A percentile compares a stretch with the other conserved stretches of the same genome.
Evolutionary conservation across 2,797 vertebrate genomes (phyloP).

Genomic region (Sebastes baramenuke): DNA sequence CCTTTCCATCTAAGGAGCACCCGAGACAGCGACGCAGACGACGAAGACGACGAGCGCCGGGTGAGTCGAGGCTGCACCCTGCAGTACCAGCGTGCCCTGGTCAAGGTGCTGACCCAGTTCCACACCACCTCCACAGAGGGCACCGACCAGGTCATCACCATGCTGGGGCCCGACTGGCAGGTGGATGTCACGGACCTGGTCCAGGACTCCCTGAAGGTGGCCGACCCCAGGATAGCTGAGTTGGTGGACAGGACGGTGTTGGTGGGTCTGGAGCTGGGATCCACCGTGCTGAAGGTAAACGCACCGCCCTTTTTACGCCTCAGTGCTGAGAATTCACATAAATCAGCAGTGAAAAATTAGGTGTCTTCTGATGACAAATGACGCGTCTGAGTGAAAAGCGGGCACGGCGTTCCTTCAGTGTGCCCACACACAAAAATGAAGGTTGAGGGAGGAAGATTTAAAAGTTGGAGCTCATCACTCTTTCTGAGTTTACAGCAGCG

Average conservation of each 20-base stretch:
- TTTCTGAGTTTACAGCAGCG: conserved; percentile 8
- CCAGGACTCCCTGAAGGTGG: conserved; percentile 93
- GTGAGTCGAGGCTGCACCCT: conserved; percentile 93
- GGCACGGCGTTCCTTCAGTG: background rate
- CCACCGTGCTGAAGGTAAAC: conserved; percentile 90
- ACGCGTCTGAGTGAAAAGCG: background rate
- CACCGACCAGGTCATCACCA: conserved; percentile 94
- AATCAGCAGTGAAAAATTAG: background rate
- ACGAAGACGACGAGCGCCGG: conserved; percentile 90
- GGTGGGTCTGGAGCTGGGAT: conserved; percentile 92
- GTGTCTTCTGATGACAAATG: conserved; percentile 9
- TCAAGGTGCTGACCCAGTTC: conserved; percentile 97
- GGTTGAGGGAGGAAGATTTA: background rate
- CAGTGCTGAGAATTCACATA: background rate
- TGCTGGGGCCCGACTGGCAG: conserved; percentile 97
- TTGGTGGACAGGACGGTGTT: conserved; percentile 91
- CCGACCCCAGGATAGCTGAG: conserved; percentile 90
- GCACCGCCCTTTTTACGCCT: background rate
- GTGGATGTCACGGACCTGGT: conserved; percentile 98
- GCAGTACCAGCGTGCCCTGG: conserved; percentile 93
- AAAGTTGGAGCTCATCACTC: conserved; percentile 11
- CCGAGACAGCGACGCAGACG: conserved; percentile 89
- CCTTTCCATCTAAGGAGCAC: conserved; percentile 69
- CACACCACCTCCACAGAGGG: conserved; percentile 95
- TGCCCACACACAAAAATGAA: background rate